Conservation (phyloP, 1,140 invertebrate species). For the Micrasema minimum region DNA sequence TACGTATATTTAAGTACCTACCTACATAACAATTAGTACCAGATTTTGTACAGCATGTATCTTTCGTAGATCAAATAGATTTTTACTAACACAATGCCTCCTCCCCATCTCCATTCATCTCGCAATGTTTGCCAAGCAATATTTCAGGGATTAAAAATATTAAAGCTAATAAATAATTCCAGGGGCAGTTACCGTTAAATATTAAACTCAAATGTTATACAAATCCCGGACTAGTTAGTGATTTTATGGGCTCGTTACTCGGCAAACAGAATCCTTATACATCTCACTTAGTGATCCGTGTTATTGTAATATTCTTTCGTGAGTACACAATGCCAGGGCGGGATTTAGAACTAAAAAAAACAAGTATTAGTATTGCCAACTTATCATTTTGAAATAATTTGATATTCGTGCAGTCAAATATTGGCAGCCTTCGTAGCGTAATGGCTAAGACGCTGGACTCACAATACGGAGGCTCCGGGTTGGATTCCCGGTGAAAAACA, state of each 20-base stretch:
- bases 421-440: too few relatives aligned
- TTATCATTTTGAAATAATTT: too few relatives aligned
- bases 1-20: background rate
- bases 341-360: too few relatives aligned
- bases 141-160: conserved; percentile 54
- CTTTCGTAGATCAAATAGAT: too few relatives aligned
- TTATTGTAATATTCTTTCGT: too few relatives aligned
- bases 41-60: background rate
- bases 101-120: conserved; percentile 25
- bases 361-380: too few relatives aligned
- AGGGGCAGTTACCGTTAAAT: conserved; percentile 40
- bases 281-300: conserved; percentile 10
- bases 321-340: too few relatives aligned
- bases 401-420: too few relatives aligned
- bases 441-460: too few relatives aligned
- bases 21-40: background rate
- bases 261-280: conserved; percentile 5
- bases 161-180: conserved; percentile 49
- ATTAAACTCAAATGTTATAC: conserved; percentile 50
- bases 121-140: conserved; percentile 48
- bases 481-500: too few relatives aligned
- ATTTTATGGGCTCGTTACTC: background rate
- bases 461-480: too few relatives aligned
- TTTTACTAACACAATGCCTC: background rate
- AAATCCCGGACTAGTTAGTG: conserved; percentile 38